These are phyloP conservation scores for Drosophila meridiana DNA, from an alignment of 2,888 invertebrate genomes.

Conservation along the genomic window DNA sequence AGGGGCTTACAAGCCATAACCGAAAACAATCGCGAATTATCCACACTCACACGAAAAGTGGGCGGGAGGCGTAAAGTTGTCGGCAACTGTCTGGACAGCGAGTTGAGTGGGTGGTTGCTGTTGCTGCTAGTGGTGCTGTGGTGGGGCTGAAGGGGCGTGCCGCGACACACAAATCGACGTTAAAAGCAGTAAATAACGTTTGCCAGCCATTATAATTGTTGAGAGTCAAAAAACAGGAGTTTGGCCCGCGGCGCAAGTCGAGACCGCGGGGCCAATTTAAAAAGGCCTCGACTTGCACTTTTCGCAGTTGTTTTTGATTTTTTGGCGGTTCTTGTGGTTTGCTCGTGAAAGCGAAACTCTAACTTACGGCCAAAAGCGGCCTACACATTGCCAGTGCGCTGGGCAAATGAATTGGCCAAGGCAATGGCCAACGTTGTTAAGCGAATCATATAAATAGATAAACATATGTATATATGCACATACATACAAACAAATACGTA, in stretches of 20 bases:
- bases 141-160: conserved; percentile 43
- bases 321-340: conserved; percentile 36
- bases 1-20: conserved; percentile 6
- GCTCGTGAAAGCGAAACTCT: conserved; percentile 53
- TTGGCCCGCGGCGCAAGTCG: conserved; percentile 21
- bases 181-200: conserved; percentile 63
- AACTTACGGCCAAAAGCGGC: conserved; percentile 24
- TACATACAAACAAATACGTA: not conserved
- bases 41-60: conserved; percentile 22
- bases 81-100: conserved; percentile 40
- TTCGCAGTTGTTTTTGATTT: conserved; percentile 26
- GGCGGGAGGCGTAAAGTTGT: conserved; percentile 41
- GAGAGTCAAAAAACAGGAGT: conserved; percentile 19
- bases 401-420: conserved; percentile 47
- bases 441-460: conserved; percentile 6
- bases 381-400: conserved; percentile 33
- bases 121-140: not conserved
- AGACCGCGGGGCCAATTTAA: conserved; percentile 30
- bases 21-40: conserved; percentile 29
- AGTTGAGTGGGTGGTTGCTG: conserved; percentile 17
- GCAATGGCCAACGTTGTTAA: conserved; percentile 11
- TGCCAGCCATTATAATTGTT: conserved; percentile 53
- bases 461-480: not conserved
- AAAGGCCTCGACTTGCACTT: conserved; percentile 51
- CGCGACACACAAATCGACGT: conserved; percentile 64